phyloP scores from a whole-genome alignment of 2,113 vertebrate genomes.

The Lepus europaeus region DNA sequence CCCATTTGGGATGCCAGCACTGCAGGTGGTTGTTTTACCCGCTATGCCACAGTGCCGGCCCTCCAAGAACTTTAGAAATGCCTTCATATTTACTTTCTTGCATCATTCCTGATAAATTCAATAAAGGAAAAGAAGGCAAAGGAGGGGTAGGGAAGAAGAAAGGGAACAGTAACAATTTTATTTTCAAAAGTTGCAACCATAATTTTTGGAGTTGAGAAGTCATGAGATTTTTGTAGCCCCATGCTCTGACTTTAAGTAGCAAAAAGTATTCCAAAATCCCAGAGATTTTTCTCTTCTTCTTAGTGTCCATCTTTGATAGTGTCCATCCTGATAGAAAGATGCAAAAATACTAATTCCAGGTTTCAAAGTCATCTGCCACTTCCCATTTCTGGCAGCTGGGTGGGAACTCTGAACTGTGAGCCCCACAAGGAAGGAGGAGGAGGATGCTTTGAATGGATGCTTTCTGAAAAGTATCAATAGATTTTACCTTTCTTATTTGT shows the following conservation, averaged over 20 bases:
- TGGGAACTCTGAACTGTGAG: neutral
- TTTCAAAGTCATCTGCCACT: neutral
- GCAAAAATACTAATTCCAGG: conserved; percentile 11
- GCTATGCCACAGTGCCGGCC: no score
- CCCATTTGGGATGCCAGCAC: no score
- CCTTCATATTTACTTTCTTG: neutral
- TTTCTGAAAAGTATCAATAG: conserved; percentile 17
- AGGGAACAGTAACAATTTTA: neutral
- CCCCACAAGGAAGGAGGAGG: neutral
- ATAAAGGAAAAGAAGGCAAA: conserved; percentile 10
- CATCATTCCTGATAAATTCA: neutral
- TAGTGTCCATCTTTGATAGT: no score
- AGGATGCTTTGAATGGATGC: neutral
- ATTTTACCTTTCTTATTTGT: conserved; percentile 26
- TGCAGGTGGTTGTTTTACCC: no score
- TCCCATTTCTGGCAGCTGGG: neutral
- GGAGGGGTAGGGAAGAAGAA: neutral
- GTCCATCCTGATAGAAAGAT: neutral
- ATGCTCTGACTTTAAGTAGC: neutral
- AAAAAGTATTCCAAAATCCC: neutral
- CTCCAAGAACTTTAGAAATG: no score
- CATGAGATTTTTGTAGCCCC: neutral
- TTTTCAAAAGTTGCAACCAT: conserved; percentile 24
- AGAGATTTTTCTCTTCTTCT: neutral
- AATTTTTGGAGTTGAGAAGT: neutral